phyloP scores from a whole-genome alignment of 2,797 vertebrate genomes.

The Gymnodraco acuticeps region DNA sequence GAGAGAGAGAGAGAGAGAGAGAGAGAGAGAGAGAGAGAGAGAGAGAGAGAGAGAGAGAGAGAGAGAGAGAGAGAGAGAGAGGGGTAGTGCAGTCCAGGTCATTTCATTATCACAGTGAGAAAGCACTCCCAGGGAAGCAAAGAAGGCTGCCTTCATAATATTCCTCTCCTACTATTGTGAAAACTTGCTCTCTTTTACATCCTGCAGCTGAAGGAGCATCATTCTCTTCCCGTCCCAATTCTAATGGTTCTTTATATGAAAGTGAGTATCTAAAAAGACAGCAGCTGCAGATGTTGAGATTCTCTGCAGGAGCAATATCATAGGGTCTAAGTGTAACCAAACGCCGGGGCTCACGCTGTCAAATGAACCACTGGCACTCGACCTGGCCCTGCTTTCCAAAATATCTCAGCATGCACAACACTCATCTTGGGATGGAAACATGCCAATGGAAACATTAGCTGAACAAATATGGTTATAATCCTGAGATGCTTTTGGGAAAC shows the following conservation, averaged over 20 bases:
- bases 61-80: too few species aligned
- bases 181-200: constrained; percentile 75
- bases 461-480: constrained; percentile 70
- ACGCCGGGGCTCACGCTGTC: constrained; percentile 53
- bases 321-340: constrained; percentile 54
- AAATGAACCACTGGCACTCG: constrained; percentile 63
- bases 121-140: constrained; percentile 77
- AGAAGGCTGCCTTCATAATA: constrained; percentile 74
- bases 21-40: not conserved
- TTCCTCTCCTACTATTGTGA: constrained; percentile 68
- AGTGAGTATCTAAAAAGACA: constrained; percentile 13
- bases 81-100: constrained; percentile 82
- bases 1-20: not conserved
- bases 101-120: constrained; percentile 85
- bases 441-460: constrained; percentile 75
- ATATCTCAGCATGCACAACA: constrained; percentile 66
- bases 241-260: constrained; percentile 10
- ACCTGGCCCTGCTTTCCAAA: constrained; percentile 66
- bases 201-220: constrained; percentile 51
- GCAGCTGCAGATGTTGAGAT: constrained; percentile 34
- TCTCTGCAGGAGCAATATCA: constrained; percentile 35
- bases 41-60: constrained; percentile 33
- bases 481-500: constrained; percentile 62
- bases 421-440: constrained; percentile 70
- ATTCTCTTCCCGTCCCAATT: constrained; percentile 29